A percentile compares a stretch with the other conserved stretches of the same genome.
Conservation (phyloP, 2,113 vertebrate genomes). For the Pedionomus torquatus region DNA sequence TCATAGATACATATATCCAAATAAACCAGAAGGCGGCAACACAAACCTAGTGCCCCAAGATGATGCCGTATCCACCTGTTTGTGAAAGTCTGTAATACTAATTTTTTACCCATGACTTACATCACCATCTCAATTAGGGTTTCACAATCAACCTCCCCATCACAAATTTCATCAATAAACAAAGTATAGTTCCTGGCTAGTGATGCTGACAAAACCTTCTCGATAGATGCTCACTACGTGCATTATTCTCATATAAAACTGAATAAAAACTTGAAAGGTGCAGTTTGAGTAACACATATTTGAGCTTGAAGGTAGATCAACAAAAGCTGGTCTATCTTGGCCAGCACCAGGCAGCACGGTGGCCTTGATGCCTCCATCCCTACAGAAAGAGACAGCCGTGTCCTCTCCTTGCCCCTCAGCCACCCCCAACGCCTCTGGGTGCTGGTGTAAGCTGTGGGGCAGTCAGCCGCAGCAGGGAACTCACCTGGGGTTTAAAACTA, state of each 20-base stretch:
- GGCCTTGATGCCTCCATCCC: neutral
- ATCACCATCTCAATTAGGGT: neutral
- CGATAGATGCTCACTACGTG: accelerated
- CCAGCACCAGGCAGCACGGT: accelerated
- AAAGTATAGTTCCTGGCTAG: neutral
- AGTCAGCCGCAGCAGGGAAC: neutral
- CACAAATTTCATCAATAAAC: neutral
- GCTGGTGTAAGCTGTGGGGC: neutral
- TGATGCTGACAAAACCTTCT: neutral
- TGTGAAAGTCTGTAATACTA: neutral
- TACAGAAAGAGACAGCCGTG: neutral
- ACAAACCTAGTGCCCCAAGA: neutral
- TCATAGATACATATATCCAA: neutral
- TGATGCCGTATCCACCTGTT: neutral
- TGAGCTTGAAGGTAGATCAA: neutral
- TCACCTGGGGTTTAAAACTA: neutral
- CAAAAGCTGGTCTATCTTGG: neutral
- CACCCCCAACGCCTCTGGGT: neutral
- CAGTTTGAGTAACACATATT: neutral
- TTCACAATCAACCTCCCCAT: neutral
- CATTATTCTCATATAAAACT: neutral
- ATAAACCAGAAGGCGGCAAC: neutral
- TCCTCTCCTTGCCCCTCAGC: neutral
- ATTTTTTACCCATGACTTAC: neutral
- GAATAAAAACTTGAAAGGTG: neutral